Conservation (phyloP, 1,140 invertebrate genomes). For the Dufourea novaeangliae region DNA sequence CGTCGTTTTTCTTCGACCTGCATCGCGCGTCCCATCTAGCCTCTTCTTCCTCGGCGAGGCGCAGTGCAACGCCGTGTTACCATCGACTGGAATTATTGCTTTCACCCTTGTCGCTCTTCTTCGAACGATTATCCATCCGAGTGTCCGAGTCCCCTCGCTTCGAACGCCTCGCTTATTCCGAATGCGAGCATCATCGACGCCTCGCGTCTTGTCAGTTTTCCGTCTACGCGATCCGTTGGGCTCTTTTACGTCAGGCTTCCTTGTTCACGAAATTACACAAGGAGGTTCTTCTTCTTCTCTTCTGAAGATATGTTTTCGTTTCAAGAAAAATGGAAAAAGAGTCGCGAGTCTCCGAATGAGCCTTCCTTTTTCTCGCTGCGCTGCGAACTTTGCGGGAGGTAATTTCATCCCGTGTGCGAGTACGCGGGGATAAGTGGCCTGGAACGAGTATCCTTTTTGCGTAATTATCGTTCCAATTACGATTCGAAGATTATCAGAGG, state of each 20-base stretch:
- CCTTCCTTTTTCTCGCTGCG: no score
- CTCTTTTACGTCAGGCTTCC: no score
- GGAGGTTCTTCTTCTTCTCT: no score
- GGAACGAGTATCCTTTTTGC: neutral
- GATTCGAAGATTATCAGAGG: slow-evolving; percentile 18
- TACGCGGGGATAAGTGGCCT: neutral
- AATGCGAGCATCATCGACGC: neutral
- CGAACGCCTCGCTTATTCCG: neutral
- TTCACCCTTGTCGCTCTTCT: no score
- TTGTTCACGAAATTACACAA: no score
- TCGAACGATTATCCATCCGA: no score
- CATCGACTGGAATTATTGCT: neutral
- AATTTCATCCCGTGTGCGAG: neutral
- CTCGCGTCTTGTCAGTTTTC: neutral
- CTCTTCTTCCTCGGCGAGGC: no score
- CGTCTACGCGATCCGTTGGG: neutral
- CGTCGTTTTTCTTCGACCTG: slow-evolving; percentile 40
- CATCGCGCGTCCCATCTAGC: neutral
- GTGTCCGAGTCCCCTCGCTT: no score
- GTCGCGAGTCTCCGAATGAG: no score
- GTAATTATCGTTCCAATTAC: slow-evolving; percentile 31
- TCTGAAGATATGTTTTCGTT: no score
- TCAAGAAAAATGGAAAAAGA: no score
- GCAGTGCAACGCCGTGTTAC: no score
- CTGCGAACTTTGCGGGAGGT: slow-evolving; percentile 6